Base-by-base conservation (phyloP, 2,113 vertebrate species). In the Calypte anna region DNA sequence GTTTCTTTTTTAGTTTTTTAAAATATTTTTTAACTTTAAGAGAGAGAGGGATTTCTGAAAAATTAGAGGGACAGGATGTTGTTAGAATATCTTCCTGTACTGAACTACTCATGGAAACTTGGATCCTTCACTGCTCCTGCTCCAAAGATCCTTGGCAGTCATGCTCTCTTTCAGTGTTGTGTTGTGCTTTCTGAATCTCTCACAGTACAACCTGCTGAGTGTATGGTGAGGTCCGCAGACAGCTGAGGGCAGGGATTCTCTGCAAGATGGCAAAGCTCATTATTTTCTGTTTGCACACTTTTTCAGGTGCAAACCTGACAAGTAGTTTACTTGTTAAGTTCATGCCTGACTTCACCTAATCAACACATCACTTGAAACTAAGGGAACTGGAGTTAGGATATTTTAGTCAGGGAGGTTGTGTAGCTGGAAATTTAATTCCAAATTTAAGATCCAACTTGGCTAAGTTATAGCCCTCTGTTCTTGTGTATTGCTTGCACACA, bases 221-320 rank as follows among this genome's bases (percentile, higher is more conserved):
- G 2, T 50, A 30, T 69, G 59, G 4, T 50, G 20, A 30, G 43
- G 30, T 46, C 27, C 50, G 0, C n/a, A 31, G 15, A 12, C 38
- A 50, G 18, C 21, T 0, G 0, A 55, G 48, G 14, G n/a, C 61
- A 20, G 33, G 36, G 62, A 33, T 22, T 79, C 58, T 50, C 1
- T 50, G 19, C 22, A 7, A 0, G 1, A 6, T 4, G 17, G 43
- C 59, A 72, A 55, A 38, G 14, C 3, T 82, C 6, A 6, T 75
- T 83, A 15, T 36, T 58, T 92, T 67, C 15, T 79, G 30, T 83
- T n/a, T 51, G 28, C 24, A 14, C 10, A 1, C 0, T 0, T 73
- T 62, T 74, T 50, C 46, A 14, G 3, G 7, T 75, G 28, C 30
- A 70, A 58, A n/a, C n/a, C n/a, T 76, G 20, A 30, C 30, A 40